Conservation (phyloP, 2,888 invertebrate genomes). For the Parnassius mnemosyne region DNA sequence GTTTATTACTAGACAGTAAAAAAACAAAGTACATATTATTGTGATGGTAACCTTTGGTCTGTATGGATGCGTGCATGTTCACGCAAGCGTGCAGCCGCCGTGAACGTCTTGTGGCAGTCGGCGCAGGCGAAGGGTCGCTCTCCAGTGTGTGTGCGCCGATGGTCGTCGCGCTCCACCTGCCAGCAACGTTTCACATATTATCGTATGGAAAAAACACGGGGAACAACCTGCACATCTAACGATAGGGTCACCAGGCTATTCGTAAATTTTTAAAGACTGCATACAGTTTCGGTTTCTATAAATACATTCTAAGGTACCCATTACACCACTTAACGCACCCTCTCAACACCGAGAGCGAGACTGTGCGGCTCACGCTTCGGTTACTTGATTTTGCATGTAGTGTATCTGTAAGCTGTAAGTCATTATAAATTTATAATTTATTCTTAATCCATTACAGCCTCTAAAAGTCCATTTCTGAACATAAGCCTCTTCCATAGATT, state of each 20-base stretch:
- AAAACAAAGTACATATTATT: neutral
- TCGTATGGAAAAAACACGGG: constrained; percentile 31
- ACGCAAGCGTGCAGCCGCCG: constrained; percentile 73
- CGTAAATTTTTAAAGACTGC: neutral
- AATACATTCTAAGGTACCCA: too few species aligned
- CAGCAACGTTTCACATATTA: constrained; percentile 23
- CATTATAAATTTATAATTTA: too few species aligned
- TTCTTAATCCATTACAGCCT: too few species aligned
- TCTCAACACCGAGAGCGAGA: too few species aligned
- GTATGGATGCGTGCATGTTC: constrained; percentile 76
- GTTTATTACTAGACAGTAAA: neutral
- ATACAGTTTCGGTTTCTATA: neutral
- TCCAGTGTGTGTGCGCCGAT: constrained; percentile 74
- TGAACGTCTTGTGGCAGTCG: constrained; percentile 76
- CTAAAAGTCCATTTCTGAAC: too few species aligned
- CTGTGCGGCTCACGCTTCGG: too few species aligned
- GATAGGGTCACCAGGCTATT: neutral
- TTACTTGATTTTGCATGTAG: too few species aligned
- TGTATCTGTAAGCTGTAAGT: too few species aligned
- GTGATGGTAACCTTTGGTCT: constrained; percentile 65
- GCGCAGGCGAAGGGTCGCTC: constrained; percentile 75
- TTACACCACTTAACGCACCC: too few species aligned
- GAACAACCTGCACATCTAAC: constrained; percentile 22
- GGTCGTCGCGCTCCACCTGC: constrained; percentile 79
- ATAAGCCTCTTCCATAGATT: too few species aligned